Conservation (phyloP, 2,888 invertebrate genomes). For the Sceliomorpha sp. region DNA sequence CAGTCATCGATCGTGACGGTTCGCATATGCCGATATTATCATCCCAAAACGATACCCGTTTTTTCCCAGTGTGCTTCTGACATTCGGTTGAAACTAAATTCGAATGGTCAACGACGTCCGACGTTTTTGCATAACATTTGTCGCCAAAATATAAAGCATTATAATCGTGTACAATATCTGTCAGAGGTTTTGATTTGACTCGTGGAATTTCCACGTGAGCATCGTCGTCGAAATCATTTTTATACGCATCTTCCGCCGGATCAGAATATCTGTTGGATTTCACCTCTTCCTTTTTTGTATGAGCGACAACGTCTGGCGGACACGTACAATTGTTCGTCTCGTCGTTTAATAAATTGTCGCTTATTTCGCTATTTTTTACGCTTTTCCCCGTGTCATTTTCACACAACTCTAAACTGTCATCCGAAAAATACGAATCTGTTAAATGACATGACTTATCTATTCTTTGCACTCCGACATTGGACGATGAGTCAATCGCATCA, state of each 20-base stretch:
- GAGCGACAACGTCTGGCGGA: slow-evolving; percentile 71
- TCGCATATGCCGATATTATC: background rate
- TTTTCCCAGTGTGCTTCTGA: slow-evolving; percentile 33
- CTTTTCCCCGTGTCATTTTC: too few species aligned
- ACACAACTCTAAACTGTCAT: slow-evolving; percentile 67
- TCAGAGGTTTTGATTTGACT: slow-evolving; percentile 34
- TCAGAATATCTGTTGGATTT: slow-evolving; percentile 11
- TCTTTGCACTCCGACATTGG: too few species aligned
- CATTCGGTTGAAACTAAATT: background rate
- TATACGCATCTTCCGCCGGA: background rate
- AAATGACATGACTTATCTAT: background rate
- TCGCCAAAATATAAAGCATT: slow-evolving; percentile 62
- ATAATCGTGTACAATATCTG: slow-evolving; percentile 56
- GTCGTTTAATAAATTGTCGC: slow-evolving; percentile 3
- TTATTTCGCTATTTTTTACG: slow-evolving; percentile 30
- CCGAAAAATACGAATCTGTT: slow-evolving; percentile 62
- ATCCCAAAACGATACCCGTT: slow-evolving; percentile 61
- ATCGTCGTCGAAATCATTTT: slow-evolving; percentile 59
- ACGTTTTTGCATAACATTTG: background rate
- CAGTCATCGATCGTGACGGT: slow-evolving; percentile 18
- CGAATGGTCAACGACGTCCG: slow-evolving; percentile 8
- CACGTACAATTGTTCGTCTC: slow-evolving; percentile 56
- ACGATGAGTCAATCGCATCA: too few species aligned
- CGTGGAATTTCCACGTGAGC: slow-evolving; percentile 61
- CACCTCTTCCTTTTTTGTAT: slow-evolving; percentile 62